These are phyloP conservation scores for Clanis bilineata DNA, from an alignment of 2,888 invertebrate genomes.

Conservation along the genomic window DNA sequence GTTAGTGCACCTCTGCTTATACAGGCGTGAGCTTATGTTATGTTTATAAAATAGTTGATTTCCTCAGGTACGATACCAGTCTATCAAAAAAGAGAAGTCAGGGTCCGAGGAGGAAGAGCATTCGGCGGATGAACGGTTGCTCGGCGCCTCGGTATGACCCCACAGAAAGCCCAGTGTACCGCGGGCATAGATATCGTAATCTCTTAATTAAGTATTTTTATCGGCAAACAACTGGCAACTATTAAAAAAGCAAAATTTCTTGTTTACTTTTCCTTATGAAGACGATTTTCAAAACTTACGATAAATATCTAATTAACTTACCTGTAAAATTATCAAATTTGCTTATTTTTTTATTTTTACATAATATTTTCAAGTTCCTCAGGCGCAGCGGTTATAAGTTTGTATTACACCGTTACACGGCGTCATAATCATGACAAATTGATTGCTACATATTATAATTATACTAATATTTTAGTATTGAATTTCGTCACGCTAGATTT, in stretches of 20 bases:
- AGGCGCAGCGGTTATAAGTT: too few relatives aligned
- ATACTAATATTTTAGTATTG: too few relatives aligned
- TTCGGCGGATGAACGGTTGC: slow-evolving; percentile 84
- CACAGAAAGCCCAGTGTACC: slow-evolving; percentile 58
- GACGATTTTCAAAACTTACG: not conserved
- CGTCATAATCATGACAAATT: too few relatives aligned
- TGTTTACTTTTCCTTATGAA: not conserved
- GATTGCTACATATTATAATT: too few relatives aligned
- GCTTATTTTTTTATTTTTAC: too few relatives aligned
- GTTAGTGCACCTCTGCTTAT: too few relatives aligned
- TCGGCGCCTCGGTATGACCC: slow-evolving; percentile 81
- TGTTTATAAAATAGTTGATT: too few relatives aligned
- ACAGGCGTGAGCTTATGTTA: too few relatives aligned
- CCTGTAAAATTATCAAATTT: too few relatives aligned
- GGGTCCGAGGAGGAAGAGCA: slow-evolving; percentile 85
- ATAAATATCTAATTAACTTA: not conserved
- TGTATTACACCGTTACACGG: too few relatives aligned
- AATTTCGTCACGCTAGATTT: too few relatives aligned
- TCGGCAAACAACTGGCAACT: slow-evolving; percentile 6
- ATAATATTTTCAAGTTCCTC: too few relatives aligned
- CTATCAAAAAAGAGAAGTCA: slow-evolving; percentile 81
- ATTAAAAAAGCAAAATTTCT: not conserved
- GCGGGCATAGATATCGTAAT: slow-evolving; percentile 58
- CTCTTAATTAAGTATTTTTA: slow-evolving; percentile 33
- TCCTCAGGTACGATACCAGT: slow-evolving; percentile 81